Percentiles rank a stretch among this genome's conserved stretches.
Evolutionary conservation across 2,113 vertebrate species (phyloP).

Genomic region (Marmota flaviventris): DNA sequence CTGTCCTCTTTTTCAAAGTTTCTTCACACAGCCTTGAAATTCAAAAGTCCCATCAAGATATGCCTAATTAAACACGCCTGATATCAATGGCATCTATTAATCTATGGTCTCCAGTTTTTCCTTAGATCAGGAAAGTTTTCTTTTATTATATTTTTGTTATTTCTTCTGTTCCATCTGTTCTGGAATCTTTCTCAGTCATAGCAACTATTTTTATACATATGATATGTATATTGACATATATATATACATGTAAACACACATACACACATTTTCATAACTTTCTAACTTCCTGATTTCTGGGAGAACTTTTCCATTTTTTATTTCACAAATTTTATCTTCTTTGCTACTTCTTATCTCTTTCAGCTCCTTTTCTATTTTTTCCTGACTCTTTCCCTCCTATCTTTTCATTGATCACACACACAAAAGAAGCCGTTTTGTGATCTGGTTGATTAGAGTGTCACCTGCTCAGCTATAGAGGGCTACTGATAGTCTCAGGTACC

Average conservation of each 20-base stretch:
- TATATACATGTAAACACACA: background rate
- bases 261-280: background rate
- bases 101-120: background rate
- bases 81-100: background rate
- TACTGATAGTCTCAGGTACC: background rate
- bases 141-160: background rate
- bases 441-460: background rate
- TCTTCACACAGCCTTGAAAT: slow-evolving; percentile 19
- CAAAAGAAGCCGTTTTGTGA: background rate
- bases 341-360: background rate
- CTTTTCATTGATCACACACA: background rate
- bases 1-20: background rate
- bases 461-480: background rate
- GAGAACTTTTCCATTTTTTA: background rate
- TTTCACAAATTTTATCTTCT: background rate
- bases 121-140: slow-evolving; percentile 15
- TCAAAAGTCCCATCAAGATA: background rate
- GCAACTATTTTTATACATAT: background rate
- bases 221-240: background rate
- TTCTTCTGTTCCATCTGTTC: slow-evolving; percentile 35
- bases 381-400: background rate
- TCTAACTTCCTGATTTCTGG: background rate
- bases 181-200: slow-evolving; percentile 19
- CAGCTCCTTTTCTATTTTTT: slow-evolving; percentile 49
- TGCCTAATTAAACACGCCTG: background rate